phyloP scores from a whole-genome alignment of 2,888 invertebrate genomes.

The Hemistola chrysoprasaria region DNA sequence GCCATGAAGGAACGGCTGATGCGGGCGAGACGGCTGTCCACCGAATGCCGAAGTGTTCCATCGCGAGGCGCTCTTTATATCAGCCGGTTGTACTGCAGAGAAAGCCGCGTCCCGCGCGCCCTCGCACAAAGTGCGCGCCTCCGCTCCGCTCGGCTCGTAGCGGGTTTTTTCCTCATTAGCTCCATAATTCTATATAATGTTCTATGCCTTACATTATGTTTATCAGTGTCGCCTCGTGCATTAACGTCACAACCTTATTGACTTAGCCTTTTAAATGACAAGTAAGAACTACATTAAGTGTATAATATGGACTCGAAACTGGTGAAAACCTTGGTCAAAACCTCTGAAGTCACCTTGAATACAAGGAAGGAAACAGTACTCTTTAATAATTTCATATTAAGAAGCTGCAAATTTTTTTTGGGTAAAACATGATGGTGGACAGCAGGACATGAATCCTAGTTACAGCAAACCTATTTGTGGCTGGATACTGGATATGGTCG shows the following conservation, averaged over 20 bases:
- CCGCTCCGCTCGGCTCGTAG: slow-evolving; percentile 59
- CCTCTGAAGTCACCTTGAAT: slow-evolving; percentile 5
- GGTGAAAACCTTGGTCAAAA: slow-evolving; percentile 6
- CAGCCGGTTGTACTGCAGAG: slow-evolving; percentile 68
- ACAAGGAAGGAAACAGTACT: slow-evolving; percentile 11
- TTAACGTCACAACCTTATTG: slow-evolving; percentile 51
- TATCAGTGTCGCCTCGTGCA: slow-evolving; percentile 66
- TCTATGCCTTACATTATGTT: slow-evolving; percentile 65
- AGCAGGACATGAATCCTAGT: slow-evolving; percentile 8
- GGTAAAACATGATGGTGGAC: too few species aligned
- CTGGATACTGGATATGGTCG: slow-evolving; percentile 55
- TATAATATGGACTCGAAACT: slow-evolving; percentile 5
- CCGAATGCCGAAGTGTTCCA: slow-evolving; percentile 79
- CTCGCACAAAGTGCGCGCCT: slow-evolving; percentile 58
- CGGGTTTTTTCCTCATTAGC: slow-evolving; percentile 81
- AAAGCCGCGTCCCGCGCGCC: slow-evolving; percentile 77
- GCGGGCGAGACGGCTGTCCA: slow-evolving; percentile 79
- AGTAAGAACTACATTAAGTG: slow-evolving; percentile 3
- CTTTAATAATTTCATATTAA: not conserved
- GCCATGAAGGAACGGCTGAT: slow-evolving; percentile 61
- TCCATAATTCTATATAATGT: slow-evolving; percentile 69
- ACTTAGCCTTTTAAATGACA: slow-evolving; percentile 30
- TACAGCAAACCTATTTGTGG: slow-evolving; percentile 42
- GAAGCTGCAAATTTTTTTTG: not conserved
- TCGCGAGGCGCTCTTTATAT: slow-evolving; percentile 79